These are phyloP conservation scores for Lacerta bilineata DNA, from an alignment of 2,797 vertebrate genomes.

Conservation along the genomic window DNA sequence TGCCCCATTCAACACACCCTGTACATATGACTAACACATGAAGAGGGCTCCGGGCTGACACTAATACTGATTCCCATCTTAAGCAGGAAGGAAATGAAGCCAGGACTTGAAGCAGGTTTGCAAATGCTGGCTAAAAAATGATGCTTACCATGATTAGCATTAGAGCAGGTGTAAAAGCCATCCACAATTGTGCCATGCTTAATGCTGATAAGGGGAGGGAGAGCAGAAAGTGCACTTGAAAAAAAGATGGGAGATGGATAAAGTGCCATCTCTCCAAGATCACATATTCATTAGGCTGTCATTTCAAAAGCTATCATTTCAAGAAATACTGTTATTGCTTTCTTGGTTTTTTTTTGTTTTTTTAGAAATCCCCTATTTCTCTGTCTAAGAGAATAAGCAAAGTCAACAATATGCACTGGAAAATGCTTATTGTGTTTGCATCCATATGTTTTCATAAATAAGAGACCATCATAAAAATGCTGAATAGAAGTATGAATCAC, in stretches of 20 bases:
- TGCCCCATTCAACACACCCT: too few relatives aligned
- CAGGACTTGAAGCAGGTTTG: neutral
- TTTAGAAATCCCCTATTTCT: neutral
- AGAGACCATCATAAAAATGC: slow-evolving; percentile 33
- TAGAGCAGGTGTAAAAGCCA: neutral
- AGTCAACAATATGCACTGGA: slow-evolving; percentile 43
- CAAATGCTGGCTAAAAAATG: neutral
- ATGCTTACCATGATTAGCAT: neutral
- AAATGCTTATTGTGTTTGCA: slow-evolving; percentile 18
- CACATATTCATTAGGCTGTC: slow-evolving; percentile 3
- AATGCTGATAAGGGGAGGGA: neutral
- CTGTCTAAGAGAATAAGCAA: slow-evolving; percentile 7
- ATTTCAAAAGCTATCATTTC: slow-evolving; percentile 27
- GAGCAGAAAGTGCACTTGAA: neutral
- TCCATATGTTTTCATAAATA: slow-evolving; percentile 12
- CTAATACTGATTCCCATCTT: neutral
- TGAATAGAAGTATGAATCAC: slow-evolving; percentile 34
- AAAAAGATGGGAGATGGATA: neutral
- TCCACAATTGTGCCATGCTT: neutral
- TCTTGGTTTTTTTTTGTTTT: neutral
- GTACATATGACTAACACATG: neutral
- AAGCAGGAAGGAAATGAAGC: neutral
- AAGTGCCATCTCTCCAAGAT: neutral
- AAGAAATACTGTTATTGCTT: slow-evolving; percentile 15
- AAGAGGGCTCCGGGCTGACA: neutral